Percentiles rank a stretch among this genome's conserved stretches.
phyloP scores from a whole-genome alignment of 2,113 vertebrate species.

The Cromileptes altivelis region DNA sequence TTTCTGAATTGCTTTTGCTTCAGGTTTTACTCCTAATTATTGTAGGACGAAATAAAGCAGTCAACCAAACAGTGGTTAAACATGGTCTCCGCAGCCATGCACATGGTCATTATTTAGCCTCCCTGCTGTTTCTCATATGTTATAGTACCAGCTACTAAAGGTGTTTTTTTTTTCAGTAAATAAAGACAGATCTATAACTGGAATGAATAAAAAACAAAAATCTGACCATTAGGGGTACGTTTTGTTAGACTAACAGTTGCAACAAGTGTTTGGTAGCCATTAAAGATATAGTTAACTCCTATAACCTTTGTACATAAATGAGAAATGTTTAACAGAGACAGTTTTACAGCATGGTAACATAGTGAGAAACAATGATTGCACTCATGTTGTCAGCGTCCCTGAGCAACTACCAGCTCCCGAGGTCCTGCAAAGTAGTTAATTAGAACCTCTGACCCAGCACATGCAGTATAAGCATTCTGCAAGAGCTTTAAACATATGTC shows the following conservation, averaged over 20 bases:
- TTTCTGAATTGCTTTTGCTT: slow-evolving; percentile 7
- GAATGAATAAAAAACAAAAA: neutral
- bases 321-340: neutral
- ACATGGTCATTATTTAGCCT: slow-evolving; percentile 18
- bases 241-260: neutral
- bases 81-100: slow-evolving; percentile 1
- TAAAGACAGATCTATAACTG: neutral
- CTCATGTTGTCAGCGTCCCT: slow-evolving; percentile 3
- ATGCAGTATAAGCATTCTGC: neutral
- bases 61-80: slow-evolving; percentile 9
- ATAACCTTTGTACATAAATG: neutral
- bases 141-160: neutral
- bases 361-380: neutral
- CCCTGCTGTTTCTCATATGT: slow-evolving; percentile 18
- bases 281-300: neutral
- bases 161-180: neutral
- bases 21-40: slow-evolving; percentile 4
- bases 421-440: neutral
- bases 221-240: neutral
- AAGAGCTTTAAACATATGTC: neutral
- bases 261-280: neutral
- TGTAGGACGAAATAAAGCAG: slow-evolving; percentile 2
- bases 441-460: neutral
- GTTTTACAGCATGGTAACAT: neutral
- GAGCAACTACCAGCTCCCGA: neutral